Evolutionary conservation across 1,140 invertebrate species (phyloP).

Genomic region (Aphaenogaster rudis): DNA sequence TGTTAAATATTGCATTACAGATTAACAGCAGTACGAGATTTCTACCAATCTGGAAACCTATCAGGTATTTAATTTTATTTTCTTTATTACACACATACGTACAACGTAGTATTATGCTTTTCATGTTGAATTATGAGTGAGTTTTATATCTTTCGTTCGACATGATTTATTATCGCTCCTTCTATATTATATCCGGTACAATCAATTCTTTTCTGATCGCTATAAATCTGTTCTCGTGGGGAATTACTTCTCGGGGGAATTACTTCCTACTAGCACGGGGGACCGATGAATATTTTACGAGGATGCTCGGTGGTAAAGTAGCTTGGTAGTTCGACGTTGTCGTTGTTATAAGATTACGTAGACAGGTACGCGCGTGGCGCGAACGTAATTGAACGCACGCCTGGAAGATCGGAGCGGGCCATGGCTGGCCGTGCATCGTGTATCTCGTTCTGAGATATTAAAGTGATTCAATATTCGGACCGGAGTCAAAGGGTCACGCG

Average conservation of each 20-base stretch:
- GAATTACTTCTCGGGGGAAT: background rate
- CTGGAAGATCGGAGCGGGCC: constrained; percentile 51
- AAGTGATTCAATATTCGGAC: constrained; percentile 80
- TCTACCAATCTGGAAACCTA: background rate
- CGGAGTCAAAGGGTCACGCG: constrained; percentile 72
- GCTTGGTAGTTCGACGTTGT: constrained; percentile 33
- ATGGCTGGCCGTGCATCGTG: constrained; percentile 52
- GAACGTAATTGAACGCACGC: constrained; percentile 22
- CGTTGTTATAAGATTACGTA: constrained; percentile 26
- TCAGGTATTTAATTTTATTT: background rate
- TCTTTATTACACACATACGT: background rate
- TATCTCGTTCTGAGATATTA: constrained; percentile 76
- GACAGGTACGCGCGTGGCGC: constrained; percentile 57
- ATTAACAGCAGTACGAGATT: background rate
- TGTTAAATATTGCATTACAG: constrained; percentile 10
- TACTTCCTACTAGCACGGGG: constrained; percentile 3
- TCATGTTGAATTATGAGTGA: background rate
- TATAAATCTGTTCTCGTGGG: constrained; percentile 11
- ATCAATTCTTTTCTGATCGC: constrained; percentile 34
- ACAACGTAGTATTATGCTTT: background rate
- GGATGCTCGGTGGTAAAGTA: constrained; percentile 29
- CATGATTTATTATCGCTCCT: background rate
- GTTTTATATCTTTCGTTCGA: background rate
- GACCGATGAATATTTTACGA: constrained; percentile 44
- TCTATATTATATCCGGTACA: background rate